Evolutionary conservation across 2,797 vertebrate species (phyloP), one percentile per base, ranked within the genome.

Genomic region (Phoxinus dragarum): DNA sequence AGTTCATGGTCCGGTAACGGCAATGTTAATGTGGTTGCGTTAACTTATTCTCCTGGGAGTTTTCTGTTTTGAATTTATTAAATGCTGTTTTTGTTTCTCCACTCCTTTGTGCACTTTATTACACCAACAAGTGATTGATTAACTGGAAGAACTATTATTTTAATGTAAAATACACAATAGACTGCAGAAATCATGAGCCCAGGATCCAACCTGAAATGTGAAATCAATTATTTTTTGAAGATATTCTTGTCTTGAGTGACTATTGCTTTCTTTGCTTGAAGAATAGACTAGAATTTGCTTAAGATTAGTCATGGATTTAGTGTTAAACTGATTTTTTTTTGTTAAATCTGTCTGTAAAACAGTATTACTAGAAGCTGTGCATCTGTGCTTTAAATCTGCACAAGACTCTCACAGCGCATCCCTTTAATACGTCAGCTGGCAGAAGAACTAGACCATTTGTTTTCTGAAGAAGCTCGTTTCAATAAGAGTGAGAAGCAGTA

Each of bases 191-290:
- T 56, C 21, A 56, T 56, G n/a, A 31, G n/a, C 42, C 16, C 6
- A 19, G n/a, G n/a, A 27, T 27, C n/a, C n/a, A 47, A 9, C 71
- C 67, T 21, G 16, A 23, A 36, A 19, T 56, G 5, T 79, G 38
- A 64, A 49, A 47, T 67, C 44, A 23, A 1, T 52, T 11, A 38
- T 4, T 40, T 34, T 27, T 17, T 77, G 44, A 76, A 17, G 42
- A 49, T 42, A 76, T 27, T 66, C 42, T 42, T 69, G 49, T 31
- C 21, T 66, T 2, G 64, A 12, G 69, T 86, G 74, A 59, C 47
- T 68, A 79, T 52, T 72, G 81, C 38, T 72, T 59, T 80, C 85
- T 87, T 38, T 59, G 31, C 54, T 68, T 42, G 75, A 80, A 87
- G 47, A 88, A 40, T 34, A 31, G 31, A 44, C 3, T 36, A 68